Percentiles rank a stretch among this genome's conserved stretches.
Evolutionary conservation across 2,888 invertebrate species (phyloP).

Genomic region (Drosophila phalerata): DNA sequence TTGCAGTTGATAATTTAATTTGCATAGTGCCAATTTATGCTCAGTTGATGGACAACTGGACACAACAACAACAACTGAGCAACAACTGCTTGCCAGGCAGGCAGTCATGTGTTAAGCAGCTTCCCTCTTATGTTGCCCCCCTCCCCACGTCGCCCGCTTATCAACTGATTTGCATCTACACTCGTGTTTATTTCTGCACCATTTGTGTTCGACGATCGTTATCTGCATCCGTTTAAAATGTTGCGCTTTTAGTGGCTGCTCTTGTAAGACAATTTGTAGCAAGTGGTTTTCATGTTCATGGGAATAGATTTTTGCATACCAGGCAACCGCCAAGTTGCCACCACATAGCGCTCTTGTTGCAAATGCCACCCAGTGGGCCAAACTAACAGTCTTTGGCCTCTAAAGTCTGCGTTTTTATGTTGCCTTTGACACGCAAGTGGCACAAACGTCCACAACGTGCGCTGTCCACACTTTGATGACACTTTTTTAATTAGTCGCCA

Average conservation of each 20-base stretch:
- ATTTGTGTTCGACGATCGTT: constrained; percentile 84
- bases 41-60: constrained; percentile 69
- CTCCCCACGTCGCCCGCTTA: constrained; percentile 49
- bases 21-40: constrained; percentile 84
- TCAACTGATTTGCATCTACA: constrained; percentile 82
- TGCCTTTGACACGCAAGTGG: constrained; percentile 71
- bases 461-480: constrained; percentile 78
- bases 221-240: constrained; percentile 82
- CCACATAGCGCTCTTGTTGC: constrained; percentile 18
- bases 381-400: constrained; percentile 31
- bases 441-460: constrained; percentile 53
- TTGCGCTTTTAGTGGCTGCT: constrained; percentile 66
- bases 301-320: constrained; percentile 78
- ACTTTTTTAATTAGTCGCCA: constrained; percentile 76
- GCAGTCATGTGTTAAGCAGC: constrained; percentile 69
- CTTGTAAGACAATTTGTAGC: constrained; percentile 80
- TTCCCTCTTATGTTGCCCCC: constrained; percentile 17
- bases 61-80: constrained; percentile 18
- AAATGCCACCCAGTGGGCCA: constrained; percentile 64
- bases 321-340: not conserved
- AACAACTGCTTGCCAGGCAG: constrained; percentile 24
- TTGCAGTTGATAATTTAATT: constrained; percentile 82
- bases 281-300: constrained; percentile 81
- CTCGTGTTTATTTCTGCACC: constrained; percentile 85
- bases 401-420: constrained; percentile 72